Evolutionary conservation across 2,888 invertebrate species (phyloP), one percentile per base, ranked within the genome.

Genomic region (Pomacea canaliculata): DNA sequence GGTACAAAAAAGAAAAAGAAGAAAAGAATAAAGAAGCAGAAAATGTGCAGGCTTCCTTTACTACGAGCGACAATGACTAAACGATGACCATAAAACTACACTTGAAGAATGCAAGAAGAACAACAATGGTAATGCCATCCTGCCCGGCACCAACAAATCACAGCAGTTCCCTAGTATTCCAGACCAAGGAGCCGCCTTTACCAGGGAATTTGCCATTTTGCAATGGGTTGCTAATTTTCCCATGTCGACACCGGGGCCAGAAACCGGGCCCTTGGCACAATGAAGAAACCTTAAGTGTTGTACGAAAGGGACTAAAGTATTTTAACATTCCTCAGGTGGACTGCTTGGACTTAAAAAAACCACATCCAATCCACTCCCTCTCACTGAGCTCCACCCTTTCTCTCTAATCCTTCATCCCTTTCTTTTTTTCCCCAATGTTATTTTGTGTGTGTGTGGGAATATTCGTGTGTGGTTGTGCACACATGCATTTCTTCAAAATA

Each of bases 281-380:
- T 70, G 56, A 49, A 19, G 12, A 56, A 51, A 70, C 56, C 23
- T 49, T 27, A 68, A 19, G 68, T 46, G 68, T 4, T 19, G 48
- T 19, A n/a, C n/a, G 56, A 70, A 19, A 70, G 60, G 37, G 62
- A 62, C 12, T 37, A 23, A 73, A 73, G 48, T 48, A 62, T 60
- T 69, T 74, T 74, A 46, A 18, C 74, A 74, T 74, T 74, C 74
- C 67, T 69, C 68, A 74, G 74, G 69, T 56, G 63, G 2, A 63
- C 63, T 5, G 27, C 10, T 63, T 16, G 2, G 63, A 63, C 10
- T n/a, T 63, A 19, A 27, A 63, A 63, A 63, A 12, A n/a, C n/a
- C 12, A 63, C 5, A 10, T 19, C 19, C 19, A 5, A 23, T 7
- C 63, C 63, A n/a, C 63, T 23, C 63, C 63, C 23, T 63, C 5